Evolutionary conservation across 2,113 vertebrate species (phyloP).

Genomic region (Carassius auratus): DNA sequence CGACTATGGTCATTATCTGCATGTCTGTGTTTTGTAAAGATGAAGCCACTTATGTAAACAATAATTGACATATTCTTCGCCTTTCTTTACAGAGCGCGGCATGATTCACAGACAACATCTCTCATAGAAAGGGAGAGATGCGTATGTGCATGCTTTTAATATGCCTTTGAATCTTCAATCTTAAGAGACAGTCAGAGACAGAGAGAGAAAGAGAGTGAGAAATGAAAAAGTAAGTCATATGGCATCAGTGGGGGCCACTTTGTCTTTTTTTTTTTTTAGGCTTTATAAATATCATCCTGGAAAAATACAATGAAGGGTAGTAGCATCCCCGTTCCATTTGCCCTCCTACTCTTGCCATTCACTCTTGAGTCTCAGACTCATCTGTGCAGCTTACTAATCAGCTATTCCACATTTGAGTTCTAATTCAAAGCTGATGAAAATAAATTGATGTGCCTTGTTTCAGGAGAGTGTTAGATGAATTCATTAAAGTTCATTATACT

Average conservation of each 20-base stretch:
- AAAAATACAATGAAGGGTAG: neutral
- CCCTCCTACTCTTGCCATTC: neutral
- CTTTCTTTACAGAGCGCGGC: conserved; percentile 23
- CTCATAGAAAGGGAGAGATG: neutral
- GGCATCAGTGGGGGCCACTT: neutral
- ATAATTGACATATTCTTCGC: conserved; percentile 44
- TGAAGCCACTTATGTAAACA: conserved; percentile 42
- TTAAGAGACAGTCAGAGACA: neutral
- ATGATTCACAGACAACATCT: neutral
- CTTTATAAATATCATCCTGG: conserved; percentile 27
- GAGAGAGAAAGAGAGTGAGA: neutral
- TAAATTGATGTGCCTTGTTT: neutral
- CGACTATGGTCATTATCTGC: conserved; percentile 46
- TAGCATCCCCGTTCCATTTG: conserved; percentile 15
- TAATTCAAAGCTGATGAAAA: conserved; percentile 8
- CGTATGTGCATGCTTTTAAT: neutral
- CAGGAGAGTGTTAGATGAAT: too few species aligned
- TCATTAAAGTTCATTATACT: conserved; percentile 24
- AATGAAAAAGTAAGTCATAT: neutral
- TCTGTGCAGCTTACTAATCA: neutral
- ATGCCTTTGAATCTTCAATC: neutral
- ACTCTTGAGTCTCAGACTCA: neutral
- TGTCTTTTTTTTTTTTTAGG: conserved; percentile 4
- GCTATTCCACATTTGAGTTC: neutral
- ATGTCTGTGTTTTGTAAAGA: conserved; percentile 50